A percentile compares a stretch with the other conserved stretches of the same genome.
Evolutionary conservation across 2,888 invertebrate genomes (phyloP).

Genomic region (Limnephilus rhombicus): DNA sequence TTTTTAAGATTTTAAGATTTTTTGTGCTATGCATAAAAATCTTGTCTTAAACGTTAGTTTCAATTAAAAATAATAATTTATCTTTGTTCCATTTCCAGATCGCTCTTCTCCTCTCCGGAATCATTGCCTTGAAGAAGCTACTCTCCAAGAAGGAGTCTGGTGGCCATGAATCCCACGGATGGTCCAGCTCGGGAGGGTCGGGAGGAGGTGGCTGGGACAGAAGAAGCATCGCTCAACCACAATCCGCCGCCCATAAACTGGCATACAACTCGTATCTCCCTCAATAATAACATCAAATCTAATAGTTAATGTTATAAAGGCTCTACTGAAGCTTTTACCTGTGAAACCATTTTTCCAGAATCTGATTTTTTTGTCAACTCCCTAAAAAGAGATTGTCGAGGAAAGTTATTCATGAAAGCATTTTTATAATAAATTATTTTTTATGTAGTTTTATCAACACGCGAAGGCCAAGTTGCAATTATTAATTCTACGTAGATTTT

Average conservation of each 20-base stretch:
- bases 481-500: no score
- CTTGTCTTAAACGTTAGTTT: no score
- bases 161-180: slow-evolving; percentile 74
- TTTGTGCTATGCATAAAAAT: no score
- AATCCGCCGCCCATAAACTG: slow-evolving; percentile 78
- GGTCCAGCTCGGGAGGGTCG: slow-evolving; percentile 76
- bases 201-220: slow-evolving; percentile 84
- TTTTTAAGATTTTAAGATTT: no score
- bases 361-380: no score
- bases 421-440: neutral
- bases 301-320: slow-evolving; percentile 66
- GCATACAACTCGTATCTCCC: slow-evolving; percentile 83
- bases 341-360: no score
- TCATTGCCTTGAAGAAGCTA: slow-evolving; percentile 90
- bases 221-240: slow-evolving; percentile 77
- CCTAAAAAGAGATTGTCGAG: no score
- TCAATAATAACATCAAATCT: slow-evolving; percentile 20
- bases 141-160: slow-evolving; percentile 82
- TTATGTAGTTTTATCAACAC: neutral
- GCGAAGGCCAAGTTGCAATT: neutral
- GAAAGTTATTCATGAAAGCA: neutral
- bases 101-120: slow-evolving; percentile 87
- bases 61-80: no score
- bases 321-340: neutral
- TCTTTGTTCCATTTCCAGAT: no score